These are phyloP conservation scores for Tetrapedia diversipes DNA, from an alignment of 2,888 invertebrate species.

Conservation along the genomic window DNA sequence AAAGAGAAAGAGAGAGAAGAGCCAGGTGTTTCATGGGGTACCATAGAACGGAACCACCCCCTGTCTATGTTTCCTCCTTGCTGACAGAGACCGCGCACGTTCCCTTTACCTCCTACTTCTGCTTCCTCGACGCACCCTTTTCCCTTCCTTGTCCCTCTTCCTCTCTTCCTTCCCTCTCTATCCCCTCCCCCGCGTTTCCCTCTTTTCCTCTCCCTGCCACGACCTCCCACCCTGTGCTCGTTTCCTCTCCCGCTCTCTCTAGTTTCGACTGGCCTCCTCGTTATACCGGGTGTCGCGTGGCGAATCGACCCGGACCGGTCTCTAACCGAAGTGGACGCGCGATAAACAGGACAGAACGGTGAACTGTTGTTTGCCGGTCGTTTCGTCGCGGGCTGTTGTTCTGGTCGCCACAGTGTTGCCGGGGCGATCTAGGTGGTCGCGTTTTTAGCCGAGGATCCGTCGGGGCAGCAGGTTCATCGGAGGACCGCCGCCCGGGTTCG, in stretches of 20 bases:
- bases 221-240: constrained; percentile 28
- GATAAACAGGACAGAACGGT: constrained; percentile 4
- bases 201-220: background rate
- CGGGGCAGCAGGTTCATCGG: background rate
- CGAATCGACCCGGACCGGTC: no score
- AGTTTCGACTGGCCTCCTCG: constrained; percentile 50
- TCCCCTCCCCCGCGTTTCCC: constrained; percentile 14
- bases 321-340: no score
- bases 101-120: constrained; percentile 42
- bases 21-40: constrained; percentile 77
- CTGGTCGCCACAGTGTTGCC: no score
- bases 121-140: constrained; percentile 51
- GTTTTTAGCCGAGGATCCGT: background rate
- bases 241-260: constrained; percentile 32
- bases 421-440: constrained; percentile 13
- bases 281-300: constrained; percentile 66
- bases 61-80: constrained; percentile 59
- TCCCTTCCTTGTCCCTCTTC: constrained; percentile 33
- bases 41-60: constrained; percentile 71
- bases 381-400: constrained; percentile 10
- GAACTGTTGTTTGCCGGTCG: constrained; percentile 27
- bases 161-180: constrained; percentile 7
- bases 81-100: constrained; percentile 47
- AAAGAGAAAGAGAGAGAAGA: constrained; percentile 62
- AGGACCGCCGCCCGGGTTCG: background rate